Evolutionary conservation across 1,140 invertebrate genomes (phyloP), one percentile per base, ranked within the genome.

Genomic region (Papilio helenus): DNA sequence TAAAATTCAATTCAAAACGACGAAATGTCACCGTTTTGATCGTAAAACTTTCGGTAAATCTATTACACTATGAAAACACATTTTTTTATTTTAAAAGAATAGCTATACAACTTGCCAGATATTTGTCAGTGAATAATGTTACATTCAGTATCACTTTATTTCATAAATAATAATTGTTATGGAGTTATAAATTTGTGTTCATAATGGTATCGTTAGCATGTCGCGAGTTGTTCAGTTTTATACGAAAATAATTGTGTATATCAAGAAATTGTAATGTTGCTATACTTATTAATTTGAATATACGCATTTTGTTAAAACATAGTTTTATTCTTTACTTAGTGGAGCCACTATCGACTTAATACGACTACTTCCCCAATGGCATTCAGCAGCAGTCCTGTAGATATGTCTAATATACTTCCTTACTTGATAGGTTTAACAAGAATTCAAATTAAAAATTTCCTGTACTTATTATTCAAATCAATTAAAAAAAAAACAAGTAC

Each of bases 1-100:
- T 68, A 68, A 68, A 68, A 68, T 29, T 29, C 23, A 68, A 68
- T 68, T 68, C 10, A 68, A 68, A 68, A 68, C 61, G 61, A 68
- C 61, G 26, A 34, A 68, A 68, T 68, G 61, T 68, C 61, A 29
- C 61, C 61, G 61, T 34, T 68, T 29, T 4, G 61, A 68, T 68
- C 61, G 26, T 68, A 68, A 68, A 68, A 68, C 61, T 68, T 68
- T 68, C 26, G 10, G 12, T 29, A 68, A 68, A 68, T 29, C 61
- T 29, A 68, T 68, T 26, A 68, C 10, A 29, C 12, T 16, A 2
- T 3, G 26, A 29, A 68, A 68, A 68, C 26, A 61, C 8, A 14
- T 29, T 65, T 65, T 65, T 55, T 55, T 5, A 20, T 23, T 3
- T 34, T 5, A 61, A 26, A 12, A 26, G 26, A 29, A 61, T 26